phyloP scores from a whole-genome alignment of 1,140 invertebrate species.

The Bursaphelenchus mucronatus region DNA sequence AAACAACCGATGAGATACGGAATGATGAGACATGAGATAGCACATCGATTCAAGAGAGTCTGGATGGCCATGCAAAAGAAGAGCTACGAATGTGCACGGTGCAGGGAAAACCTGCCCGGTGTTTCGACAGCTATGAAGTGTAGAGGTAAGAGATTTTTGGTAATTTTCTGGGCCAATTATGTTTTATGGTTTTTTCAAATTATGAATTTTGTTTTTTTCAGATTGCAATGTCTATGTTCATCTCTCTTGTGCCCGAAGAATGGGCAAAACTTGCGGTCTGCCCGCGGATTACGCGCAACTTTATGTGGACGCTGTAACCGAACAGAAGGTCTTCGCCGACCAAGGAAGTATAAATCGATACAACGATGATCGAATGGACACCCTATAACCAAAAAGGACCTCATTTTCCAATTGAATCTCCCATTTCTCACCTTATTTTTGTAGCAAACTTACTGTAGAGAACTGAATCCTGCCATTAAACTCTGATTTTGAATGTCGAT shows the following conservation, averaged over 20 bases:
- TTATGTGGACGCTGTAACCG: constrained; percentile 18
- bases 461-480: no score
- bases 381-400: no score
- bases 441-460: no score
- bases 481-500: no score
- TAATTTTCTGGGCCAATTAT: background rate
- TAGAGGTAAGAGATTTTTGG: background rate
- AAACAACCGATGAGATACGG: constrained; percentile 5
- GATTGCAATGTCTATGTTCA: constrained; percentile 17
- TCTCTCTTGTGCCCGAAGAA: constrained; percentile 7
- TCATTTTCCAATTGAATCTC: no score
- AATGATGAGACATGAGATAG: constrained; percentile 19
- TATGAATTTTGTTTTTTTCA: background rate
- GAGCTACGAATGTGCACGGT: background rate
- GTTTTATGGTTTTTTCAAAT: background rate
- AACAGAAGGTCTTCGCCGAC: background rate
- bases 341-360: no score
- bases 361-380: no score
- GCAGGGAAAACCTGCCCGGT: no score
- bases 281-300: constrained; percentile 6
- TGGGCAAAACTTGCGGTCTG: constrained; percentile 18
- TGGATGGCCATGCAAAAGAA: constrained; percentile 11
- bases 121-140: no score
- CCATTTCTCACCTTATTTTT: no score
- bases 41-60: constrained; percentile 13